A percentile compares a stretch with the other conserved stretches of the same genome.
Evolutionary conservation across 2,888 invertebrate species (phyloP).

Genomic region (Orchesella flavescens): DNA sequence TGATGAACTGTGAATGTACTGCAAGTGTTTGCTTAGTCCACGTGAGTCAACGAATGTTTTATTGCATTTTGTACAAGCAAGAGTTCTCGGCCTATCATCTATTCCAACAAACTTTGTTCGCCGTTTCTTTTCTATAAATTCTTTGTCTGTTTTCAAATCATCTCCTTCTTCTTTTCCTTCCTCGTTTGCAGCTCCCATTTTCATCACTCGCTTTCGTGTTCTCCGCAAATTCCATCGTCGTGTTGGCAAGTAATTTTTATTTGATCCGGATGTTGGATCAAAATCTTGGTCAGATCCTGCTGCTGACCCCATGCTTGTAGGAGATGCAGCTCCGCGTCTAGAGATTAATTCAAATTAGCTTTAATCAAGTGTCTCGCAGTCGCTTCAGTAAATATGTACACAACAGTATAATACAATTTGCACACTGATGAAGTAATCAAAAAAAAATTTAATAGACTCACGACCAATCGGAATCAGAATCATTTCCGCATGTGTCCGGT

Average conservation of each 20-base stretch:
- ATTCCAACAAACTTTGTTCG: not conserved
- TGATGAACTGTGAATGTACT: not conserved
- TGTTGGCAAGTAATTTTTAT: not conserved
- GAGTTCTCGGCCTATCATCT: not conserved
- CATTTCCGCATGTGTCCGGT: not conserved
- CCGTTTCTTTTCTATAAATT: not conserved
- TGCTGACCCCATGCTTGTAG: conserved; percentile 6
- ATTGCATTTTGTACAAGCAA: conserved; percentile 24
- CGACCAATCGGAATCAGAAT: conserved; percentile 18
- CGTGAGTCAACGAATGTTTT: conserved; percentile 3
- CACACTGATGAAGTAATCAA: not conserved
- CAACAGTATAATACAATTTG: no score
- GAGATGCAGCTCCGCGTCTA: conserved; percentile 12
- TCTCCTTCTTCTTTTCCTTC: not conserved
- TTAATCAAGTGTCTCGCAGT: no score
- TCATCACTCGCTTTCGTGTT: not conserved
- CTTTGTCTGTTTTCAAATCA: not conserved
- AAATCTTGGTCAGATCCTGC: not conserved
- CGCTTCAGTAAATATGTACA: no score
- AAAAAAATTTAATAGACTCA: not conserved
- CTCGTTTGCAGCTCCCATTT: not conserved
- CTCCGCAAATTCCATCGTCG: conserved; percentile 13
- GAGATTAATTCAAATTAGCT: not conserved
- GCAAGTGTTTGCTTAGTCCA: conserved; percentile 1
- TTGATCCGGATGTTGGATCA: not conserved